Evolutionary conservation across 2,797 vertebrate species (phyloP), one percentile per base, ranked within the genome.

Genomic region (Gallirallus australis): DNA sequence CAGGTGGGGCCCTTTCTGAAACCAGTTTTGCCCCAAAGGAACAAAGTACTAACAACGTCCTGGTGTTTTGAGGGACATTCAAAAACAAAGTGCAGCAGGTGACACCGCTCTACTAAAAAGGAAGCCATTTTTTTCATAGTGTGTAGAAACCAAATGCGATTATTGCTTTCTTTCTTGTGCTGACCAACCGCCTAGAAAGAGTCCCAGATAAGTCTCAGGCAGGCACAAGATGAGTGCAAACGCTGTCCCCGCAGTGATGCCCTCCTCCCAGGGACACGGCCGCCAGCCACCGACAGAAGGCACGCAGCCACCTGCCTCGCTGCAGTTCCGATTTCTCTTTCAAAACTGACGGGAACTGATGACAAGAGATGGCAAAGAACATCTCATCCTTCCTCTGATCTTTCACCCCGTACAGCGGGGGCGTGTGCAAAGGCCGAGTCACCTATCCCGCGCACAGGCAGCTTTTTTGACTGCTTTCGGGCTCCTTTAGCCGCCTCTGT

Each of bases 241-340:
- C 2, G 4, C 33, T 3, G 1, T n/a, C 31, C 18, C 57, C 28
- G 3, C 15, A 7, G 56, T 4, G 24, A 4, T 3, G 3, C 37
- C 59, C 54, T 31, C 70, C 24, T 27, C 48, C 27, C 13, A 27
- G 27, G 15, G 52, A 10, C 45, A 6, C 1, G 3, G 39, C n/a
- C 35, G 15, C 35, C 72, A 15, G 18, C 7, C 9, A 8, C 7
- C 0, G 21, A 11, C 63, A 23, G 60, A 31, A 87, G 65, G 2
- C 31, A 40, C 45, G 17, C 91, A 30, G 37, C 54, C 39, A 31
- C 85, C 66, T 72, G 71, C 72, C 76, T 80, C 24, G 6, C 81
- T 68, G 39, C 71, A 2, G 8, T 33, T 75, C 18, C 37, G 45
- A 27, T 28, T 93, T 91, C 90, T 77, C 86, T 82, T 96, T 96